Conservation (phyloP, 1,140 invertebrate species). For the Drosophila tani region DNA sequence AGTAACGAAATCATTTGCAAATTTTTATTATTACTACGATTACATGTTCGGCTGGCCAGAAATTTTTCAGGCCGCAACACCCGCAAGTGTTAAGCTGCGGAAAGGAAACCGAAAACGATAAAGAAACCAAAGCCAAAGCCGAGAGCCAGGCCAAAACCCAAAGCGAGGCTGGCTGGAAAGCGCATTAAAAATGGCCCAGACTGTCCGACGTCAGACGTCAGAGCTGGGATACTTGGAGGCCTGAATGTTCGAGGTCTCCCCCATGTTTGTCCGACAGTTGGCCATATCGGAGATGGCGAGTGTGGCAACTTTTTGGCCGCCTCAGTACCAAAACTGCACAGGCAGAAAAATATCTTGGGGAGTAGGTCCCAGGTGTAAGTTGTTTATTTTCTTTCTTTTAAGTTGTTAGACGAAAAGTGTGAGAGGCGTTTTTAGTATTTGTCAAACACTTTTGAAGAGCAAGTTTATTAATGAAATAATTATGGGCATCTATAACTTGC, state of each 20-base stretch:
- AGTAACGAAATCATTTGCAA: constrained; percentile 82
- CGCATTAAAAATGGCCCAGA: constrained; percentile 76
- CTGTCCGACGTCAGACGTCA: constrained; percentile 57
- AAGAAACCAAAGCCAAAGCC: constrained; percentile 46
- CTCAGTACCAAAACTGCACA: constrained; percentile 23
- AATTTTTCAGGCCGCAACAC: constrained; percentile 80
- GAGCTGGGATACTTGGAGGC: constrained; percentile 35
- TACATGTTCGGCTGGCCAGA: constrained; percentile 64
- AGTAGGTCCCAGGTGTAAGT: neutral
- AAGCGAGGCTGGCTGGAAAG: constrained; percentile 58
- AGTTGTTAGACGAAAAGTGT: neutral
- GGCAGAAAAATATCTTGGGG: neutral
- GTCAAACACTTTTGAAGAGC: too few species aligned
- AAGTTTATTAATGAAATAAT: too few species aligned
- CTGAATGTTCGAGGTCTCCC: constrained; percentile 46
- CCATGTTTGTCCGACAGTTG: constrained; percentile 63
- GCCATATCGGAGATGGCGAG: constrained; percentile 77
- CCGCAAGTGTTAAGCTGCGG: constrained; percentile 82
- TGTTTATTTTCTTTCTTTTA: neutral
- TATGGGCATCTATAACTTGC: too few species aligned
- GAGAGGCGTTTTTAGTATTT: neutral
- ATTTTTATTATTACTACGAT: constrained; percentile 81
- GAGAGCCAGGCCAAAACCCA: constrained; percentile 25
- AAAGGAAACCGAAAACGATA: constrained; percentile 59
- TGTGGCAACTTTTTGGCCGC: constrained; percentile 48